phyloP scores from a whole-genome alignment of 2,113 vertebrate species.

The Anguilla rostrata region DNA sequence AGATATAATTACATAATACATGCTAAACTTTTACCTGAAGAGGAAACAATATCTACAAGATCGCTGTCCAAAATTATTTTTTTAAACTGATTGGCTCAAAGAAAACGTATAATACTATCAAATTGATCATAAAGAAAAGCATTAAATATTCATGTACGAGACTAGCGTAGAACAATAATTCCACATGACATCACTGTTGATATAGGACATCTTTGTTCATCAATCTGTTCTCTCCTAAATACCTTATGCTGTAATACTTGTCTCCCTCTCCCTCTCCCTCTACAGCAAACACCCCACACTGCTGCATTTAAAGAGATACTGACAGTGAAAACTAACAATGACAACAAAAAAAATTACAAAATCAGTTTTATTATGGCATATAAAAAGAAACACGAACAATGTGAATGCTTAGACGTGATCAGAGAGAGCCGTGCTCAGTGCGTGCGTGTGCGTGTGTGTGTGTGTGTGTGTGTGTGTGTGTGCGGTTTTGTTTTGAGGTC shows the following conservation, averaged over 20 bases:
- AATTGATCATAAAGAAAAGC: neutral
- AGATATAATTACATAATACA: too few species aligned
- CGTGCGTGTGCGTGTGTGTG: neutral
- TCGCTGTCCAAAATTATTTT: too few species aligned
- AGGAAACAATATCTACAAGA: too few species aligned
- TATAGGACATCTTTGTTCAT: slow-evolving; percentile 14
- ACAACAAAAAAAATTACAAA: slow-evolving; percentile 24
- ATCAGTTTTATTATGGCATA: slow-evolving; percentile 25
- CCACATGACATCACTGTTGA: neutral
- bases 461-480: too few species aligned
- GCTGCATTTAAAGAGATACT: neutral
- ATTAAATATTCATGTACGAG: neutral
- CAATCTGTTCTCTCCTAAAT: neutral
- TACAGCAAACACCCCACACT: slow-evolving; percentile 2
- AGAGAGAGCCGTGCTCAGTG: neutral
- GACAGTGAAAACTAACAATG: neutral
- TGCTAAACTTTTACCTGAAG: too few species aligned
- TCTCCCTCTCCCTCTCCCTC: neutral
- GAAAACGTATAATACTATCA: neutral
- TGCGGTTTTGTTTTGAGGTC: neutral
- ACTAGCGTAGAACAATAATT: neutral
- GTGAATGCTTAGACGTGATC: neutral
- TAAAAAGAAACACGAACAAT: slow-evolving; percentile 8
- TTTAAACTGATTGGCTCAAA: too few species aligned
- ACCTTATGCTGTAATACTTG: neutral